These are phyloP conservation scores for Planiliza haematocheilus DNA, from an alignment of 2,113 vertebrate species.

Conservation along the genomic window DNA sequence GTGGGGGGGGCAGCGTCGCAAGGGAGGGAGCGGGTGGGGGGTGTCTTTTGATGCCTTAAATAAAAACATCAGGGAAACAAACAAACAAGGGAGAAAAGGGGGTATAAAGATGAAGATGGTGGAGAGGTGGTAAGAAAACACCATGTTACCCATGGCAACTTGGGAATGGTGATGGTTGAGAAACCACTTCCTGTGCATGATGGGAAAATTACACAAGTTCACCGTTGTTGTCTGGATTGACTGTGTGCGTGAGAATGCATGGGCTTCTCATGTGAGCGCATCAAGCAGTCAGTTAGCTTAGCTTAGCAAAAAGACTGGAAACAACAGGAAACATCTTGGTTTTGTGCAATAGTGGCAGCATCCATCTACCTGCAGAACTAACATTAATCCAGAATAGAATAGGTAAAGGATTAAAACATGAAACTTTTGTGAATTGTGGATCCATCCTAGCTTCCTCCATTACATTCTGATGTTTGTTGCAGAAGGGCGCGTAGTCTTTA, in stretches of 20 bases:
- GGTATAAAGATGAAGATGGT: constrained; percentile 59
- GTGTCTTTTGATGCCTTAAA: constrained; percentile 84
- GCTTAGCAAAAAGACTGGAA: neutral
- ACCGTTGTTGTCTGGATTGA: constrained; percentile 42
- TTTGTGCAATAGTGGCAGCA: too few species aligned
- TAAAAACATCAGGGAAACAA: constrained; percentile 85
- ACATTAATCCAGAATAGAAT: too few species aligned
- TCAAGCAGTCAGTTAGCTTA: neutral
- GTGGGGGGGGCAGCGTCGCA: constrained; percentile 51
- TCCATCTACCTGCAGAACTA: too few species aligned
- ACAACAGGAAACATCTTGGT: too few species aligned
- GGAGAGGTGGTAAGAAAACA: constrained; percentile 73
- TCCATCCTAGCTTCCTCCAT: neutral
- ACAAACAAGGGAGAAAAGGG: constrained; percentile 76
- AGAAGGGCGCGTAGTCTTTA: neutral
- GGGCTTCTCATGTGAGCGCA: neutral
- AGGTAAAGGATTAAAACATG: too few species aligned
- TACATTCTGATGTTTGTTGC: neutral
- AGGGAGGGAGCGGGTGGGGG: constrained; percentile 60
- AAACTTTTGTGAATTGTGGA: neutral
- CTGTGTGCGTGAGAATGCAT: constrained; percentile 10
- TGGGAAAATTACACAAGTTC: constrained; percentile 68
- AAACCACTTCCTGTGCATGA: constrained; percentile 79
- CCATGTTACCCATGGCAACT: constrained; percentile 68
- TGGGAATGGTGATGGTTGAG: constrained; percentile 66